Conservation (phyloP, 2,888 invertebrate genomes). For the Brenthis hecate region DNA sequence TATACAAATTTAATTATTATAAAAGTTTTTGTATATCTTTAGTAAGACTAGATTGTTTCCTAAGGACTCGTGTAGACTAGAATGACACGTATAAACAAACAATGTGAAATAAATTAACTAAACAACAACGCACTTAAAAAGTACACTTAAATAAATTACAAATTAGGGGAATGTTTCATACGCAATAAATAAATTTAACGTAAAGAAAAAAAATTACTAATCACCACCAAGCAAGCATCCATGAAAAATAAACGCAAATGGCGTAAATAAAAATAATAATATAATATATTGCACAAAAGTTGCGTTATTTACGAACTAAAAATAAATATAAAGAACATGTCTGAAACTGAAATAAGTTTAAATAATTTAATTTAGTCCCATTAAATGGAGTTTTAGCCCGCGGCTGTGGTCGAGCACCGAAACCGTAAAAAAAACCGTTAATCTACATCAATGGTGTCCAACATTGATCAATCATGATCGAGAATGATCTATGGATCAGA, state of each 20-base stretch:
- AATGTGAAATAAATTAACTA: slow-evolving; percentile 45
- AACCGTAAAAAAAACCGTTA: too few relatives aligned
- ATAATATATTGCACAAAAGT: slow-evolving; percentile 43
- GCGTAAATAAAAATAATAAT: slow-evolving; percentile 23
- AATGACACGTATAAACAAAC: slow-evolving; percentile 42
- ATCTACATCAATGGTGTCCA: background rate
- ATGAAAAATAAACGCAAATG: slow-evolving; percentile 32
- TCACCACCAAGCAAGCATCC: slow-evolving; percentile 5
- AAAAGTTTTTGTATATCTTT: slow-evolving; percentile 38
- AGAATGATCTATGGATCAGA: background rate
- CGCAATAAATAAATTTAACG: slow-evolving; percentile 31
- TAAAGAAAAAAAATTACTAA: slow-evolving; percentile 27
- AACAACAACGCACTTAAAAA: slow-evolving; percentile 46
- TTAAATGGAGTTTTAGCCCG: slow-evolving; percentile 29
- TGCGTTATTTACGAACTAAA: slow-evolving; percentile 19
- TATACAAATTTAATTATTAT: slow-evolving; percentile 48
- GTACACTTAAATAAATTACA: slow-evolving; percentile 42
- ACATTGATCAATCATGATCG: background rate
- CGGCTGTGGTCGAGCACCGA: slow-evolving; percentile 9
- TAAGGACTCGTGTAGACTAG: slow-evolving; percentile 48
- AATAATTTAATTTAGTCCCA: slow-evolving; percentile 33
- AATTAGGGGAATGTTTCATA: slow-evolving; percentile 48
- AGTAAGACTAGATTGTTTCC: slow-evolving; percentile 46
- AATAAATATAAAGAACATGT: slow-evolving; percentile 15
- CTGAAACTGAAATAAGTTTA: slow-evolving; percentile 25